Base-by-base conservation (phyloP, 2,113 vertebrate genomes). In the Sylvicapra grimmia region DNA sequence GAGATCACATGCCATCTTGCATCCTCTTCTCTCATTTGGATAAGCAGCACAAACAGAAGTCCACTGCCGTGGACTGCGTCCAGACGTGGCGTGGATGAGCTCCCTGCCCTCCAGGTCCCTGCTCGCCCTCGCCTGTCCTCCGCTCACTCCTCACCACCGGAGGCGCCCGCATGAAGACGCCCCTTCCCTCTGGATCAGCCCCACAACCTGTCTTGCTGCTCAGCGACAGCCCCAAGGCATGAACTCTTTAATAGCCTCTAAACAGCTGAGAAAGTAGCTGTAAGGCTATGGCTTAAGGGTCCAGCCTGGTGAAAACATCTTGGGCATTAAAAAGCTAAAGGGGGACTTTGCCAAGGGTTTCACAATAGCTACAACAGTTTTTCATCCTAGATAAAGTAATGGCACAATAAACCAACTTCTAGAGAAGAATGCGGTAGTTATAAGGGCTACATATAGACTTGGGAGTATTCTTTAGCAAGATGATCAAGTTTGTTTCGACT, bases 1-100 rank as follows among this genome's bases (percentile, higher is more conserved):
- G 90, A 93, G 96, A 65, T 96, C 95, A 97, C 87, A 96, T 86
- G 91, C 58, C 89, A 36, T 93, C 92, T 58, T 59, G 94, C 92
- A 89, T 92, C 79, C 79, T 53, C 65, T 0, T 77, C 93, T 92
- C 96, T 94, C 94, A 91, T 84, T 97, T 96, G 95, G 95, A 86
- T 14, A 89, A 40, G 63, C 44, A 93, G 61, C 80, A 58, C 87
- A 86, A 86, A 86, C 8, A 59, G 68, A 94, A 97, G 92, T 36
- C 91, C 93, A 84, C 3, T 27, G 51, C 56, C 1, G 19, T 36
- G n/a, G 65, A 11, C 65, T 5, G 9, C 9, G 4, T 21, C n/a
- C 65, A 84, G 36, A 87, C 1, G 1, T 3, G 83, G 82, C 27
- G 27, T 36, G 92, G 82, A 89, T 10, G 4, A 56, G 86, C 19